Conservation (phyloP, 2,113 vertebrate genomes). For the Hippoglossus stenolepis region DNA sequence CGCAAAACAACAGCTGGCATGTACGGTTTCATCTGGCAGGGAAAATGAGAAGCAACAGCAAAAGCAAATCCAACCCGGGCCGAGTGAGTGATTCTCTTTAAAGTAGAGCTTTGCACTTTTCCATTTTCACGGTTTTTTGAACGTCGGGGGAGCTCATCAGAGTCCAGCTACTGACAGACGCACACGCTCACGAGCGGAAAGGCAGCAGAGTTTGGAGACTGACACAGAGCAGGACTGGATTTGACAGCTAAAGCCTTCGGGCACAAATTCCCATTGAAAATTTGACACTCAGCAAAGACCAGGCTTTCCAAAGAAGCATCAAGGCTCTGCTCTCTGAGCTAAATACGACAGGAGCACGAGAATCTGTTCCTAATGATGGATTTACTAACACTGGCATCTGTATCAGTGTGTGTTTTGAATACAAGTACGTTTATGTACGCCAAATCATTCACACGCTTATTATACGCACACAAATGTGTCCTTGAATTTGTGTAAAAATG, state of each 20-base stretch:
- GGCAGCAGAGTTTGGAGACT: conserved; percentile 27
- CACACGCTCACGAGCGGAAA: conserved; percentile 28
- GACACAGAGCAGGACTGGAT: conserved; percentile 24
- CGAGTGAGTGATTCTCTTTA: conserved; percentile 29
- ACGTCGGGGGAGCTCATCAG: conserved; percentile 35
- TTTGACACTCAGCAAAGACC: conserved; percentile 9
- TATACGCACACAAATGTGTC: background rate
- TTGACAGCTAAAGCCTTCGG: conserved; percentile 37
- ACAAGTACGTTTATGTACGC: background rate
- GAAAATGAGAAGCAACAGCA: conserved; percentile 13
- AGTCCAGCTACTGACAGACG: conserved; percentile 5
- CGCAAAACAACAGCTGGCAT: conserved; percentile 41
- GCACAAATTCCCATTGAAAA: conserved; percentile 30
- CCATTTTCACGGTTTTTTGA: conserved; percentile 3
- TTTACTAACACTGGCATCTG: background rate
- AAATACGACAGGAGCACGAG: background rate
- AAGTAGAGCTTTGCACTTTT: conserved; percentile 41
- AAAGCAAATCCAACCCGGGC: conserved; percentile 17
- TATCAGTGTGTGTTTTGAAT: background rate
- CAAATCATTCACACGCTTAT: background rate
- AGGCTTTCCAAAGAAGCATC: background rate
- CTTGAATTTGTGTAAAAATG: conserved; percentile 15
- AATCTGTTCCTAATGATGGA: conserved; percentile 3
- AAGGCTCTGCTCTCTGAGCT: conserved; percentile 1
- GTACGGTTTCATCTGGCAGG: conserved; percentile 26